Conservation (phyloP, 2,113 vertebrate species). For the Theropithecus gelada region DNA sequence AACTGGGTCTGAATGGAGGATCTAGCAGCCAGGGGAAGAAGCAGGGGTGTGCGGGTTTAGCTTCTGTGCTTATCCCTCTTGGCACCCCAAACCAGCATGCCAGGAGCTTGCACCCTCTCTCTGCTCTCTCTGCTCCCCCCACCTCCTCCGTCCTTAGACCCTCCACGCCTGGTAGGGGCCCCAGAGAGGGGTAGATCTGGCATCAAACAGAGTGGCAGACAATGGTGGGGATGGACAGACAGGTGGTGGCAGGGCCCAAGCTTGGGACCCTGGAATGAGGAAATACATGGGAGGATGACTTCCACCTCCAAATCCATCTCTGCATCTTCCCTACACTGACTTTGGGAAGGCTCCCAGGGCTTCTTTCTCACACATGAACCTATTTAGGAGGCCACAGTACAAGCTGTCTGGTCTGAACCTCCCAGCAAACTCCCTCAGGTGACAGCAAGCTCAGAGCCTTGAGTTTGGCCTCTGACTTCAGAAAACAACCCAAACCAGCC, state of each 20-base stretch:
- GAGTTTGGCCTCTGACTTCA: slow-evolving; percentile 36
- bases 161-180: too few species aligned
- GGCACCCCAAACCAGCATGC: background rate
- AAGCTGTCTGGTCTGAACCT: background rate
- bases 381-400: background rate
- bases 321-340: background rate
- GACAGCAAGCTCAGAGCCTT: background rate
- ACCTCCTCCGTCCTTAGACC: background rate
- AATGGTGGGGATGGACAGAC: background rate
- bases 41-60: background rate
- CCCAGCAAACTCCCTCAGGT: background rate
- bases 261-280: background rate
- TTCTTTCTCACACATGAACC: background rate
- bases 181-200: background rate
- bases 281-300: background rate
- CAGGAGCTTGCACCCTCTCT: too few species aligned
- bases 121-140: background rate
- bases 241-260: background rate
- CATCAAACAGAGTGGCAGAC: background rate
- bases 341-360: background rate
- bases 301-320: background rate
- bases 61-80: background rate
- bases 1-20: background rate
- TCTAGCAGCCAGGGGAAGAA: background rate
- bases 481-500: background rate